Base-by-base conservation (phyloP, 2,888 invertebrate species). In the Congeria kusceri region DNA sequence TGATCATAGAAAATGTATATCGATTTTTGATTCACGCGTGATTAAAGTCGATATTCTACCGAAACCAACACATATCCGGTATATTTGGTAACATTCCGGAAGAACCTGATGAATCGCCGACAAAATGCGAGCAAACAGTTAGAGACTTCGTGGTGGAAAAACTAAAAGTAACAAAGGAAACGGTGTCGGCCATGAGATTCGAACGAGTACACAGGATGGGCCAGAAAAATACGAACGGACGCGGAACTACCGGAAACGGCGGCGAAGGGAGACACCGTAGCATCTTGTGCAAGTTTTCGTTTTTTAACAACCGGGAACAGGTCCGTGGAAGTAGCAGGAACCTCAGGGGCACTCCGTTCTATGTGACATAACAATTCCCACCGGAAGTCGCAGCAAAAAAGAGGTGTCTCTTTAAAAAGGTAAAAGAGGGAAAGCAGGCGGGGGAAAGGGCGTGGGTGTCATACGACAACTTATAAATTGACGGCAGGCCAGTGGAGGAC, bases 371-470 rank as follows among this genome's bases (percentile, higher is more conserved):
- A 23, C 53, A 53, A 13, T 53, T 53, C 53, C 53, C 53, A 53
- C 53, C 15, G 53, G 53, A 53, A 53, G 53, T 4, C 15, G n/a
- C n/a, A n/a, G 53, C 53, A 32, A 32, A 32, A 32, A 32, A 9
- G 32, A 32, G 32, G 32, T 9, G 32, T 32, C 32, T 32, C 32
- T 32, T 32, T 9, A 32, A 9, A 32, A 32, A 9, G 9, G 59
- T 53, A 49, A 32, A 63, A 27, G 46, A 72, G 70, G 53, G 25
- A 63, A 73, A 72, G 64, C 39, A 53, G 70, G 63, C 49, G 64
- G 28, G 47, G 70, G 56, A 63, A 44, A 47, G 28, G 28, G 58
- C 61, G 49, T 68, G 28, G 61, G 62, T 39, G 46, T 59, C 20
- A 20, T 46, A 61, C 39, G 23, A 61, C 44, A 32, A 18, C 4